phyloP scores from a whole-genome alignment of 2,888 invertebrate genomes.

The Glaucopsyche alexis region DNA sequence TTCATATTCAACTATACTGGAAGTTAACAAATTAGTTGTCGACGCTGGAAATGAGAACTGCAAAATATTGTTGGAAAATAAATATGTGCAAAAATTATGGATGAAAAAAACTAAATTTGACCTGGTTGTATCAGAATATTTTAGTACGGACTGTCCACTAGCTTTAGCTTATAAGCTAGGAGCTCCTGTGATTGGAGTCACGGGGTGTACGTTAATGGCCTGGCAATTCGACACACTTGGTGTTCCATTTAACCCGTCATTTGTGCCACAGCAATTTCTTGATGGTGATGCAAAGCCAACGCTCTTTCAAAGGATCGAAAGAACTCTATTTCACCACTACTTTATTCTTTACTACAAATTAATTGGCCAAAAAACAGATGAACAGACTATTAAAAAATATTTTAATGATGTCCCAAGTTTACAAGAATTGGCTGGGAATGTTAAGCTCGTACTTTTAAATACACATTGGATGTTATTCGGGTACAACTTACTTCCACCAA shows the following conservation, averaged over 20 bases:
- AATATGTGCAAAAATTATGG: slow-evolving; percentile 58
- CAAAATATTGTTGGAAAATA: slow-evolving; percentile 52
- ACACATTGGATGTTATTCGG: slow-evolving; percentile 78
- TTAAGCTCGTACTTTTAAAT: slow-evolving; percentile 55
- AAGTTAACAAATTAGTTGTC: not conserved
- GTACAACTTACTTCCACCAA: slow-evolving; percentile 71
- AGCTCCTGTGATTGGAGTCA: slow-evolving; percentile 79
- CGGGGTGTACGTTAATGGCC: slow-evolving; percentile 78
- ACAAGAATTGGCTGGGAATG: slow-evolving; percentile 73
- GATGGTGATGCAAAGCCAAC: slow-evolving; percentile 68
- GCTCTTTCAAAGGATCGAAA: slow-evolving; percentile 58
- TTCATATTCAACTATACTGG: not conserved
- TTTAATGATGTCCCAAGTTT: slow-evolving; percentile 76
- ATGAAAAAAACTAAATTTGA: slow-evolving; percentile 79
- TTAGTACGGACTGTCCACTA: slow-evolving; percentile 85
- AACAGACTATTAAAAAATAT: slow-evolving; percentile 46
- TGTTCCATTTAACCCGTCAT: slow-evolving; percentile 80
- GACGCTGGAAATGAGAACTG: slow-evolving; percentile 4
- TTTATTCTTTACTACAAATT: slow-evolving; percentile 44
- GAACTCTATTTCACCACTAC: slow-evolving; percentile 46
- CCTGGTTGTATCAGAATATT: slow-evolving; percentile 84
- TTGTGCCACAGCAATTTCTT: slow-evolving; percentile 75
- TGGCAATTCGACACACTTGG: slow-evolving; percentile 79
- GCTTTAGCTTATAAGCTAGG: slow-evolving; percentile 82
- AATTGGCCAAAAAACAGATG: slow-evolving; percentile 37